A percentile compares a stretch with the other conserved stretches of the same genome.
Conservation (phyloP, 2,888 invertebrate genomes). For the Microplitis manilae region DNA sequence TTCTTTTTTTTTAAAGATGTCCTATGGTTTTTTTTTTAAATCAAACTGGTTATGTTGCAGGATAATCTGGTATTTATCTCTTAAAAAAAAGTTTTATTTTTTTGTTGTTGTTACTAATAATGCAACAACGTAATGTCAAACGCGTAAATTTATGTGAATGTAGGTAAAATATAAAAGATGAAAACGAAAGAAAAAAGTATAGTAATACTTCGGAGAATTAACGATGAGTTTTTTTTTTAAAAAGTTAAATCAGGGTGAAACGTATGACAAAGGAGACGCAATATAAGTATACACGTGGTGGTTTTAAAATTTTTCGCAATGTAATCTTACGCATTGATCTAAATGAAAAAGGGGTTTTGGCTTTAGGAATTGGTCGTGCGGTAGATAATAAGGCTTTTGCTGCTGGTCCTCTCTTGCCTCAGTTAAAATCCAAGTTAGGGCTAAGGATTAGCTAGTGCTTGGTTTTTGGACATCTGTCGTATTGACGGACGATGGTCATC, state of each 20-base stretch:
- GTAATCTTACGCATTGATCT: conserved; percentile 71
- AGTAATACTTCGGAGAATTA: conserved; percentile 14
- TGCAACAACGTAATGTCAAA: not conserved
- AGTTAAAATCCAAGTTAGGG: conserved; percentile 66
- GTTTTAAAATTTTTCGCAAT: conserved; percentile 65
- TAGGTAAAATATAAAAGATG: not conserved
- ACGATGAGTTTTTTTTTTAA: not conserved
- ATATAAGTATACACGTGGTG: conserved; percentile 42
- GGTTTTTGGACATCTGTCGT: conserved; percentile 67
- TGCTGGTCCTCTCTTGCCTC: conserved; percentile 62
- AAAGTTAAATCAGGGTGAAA: conserved; percentile 33
- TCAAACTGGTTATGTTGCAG: not conserved
- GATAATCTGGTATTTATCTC: not conserved
- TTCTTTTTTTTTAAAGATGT: not conserved
- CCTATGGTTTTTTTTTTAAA: not conserved
- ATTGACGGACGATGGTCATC: conserved; percentile 69
- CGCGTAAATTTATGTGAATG: not conserved
- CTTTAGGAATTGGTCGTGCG: conserved; percentile 52
- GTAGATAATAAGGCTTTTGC: conserved; percentile 65
- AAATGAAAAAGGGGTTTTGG: conserved; percentile 63
- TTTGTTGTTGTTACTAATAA: not conserved
- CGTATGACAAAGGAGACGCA: conserved; percentile 39
- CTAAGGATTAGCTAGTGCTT: conserved; percentile 64
- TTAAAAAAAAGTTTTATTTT: not conserved
- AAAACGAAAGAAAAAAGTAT: not conserved